These are phyloP conservation scores for Rhopalosiphum nymphaeae DNA, from an alignment of 2,888 invertebrate genomes.

Conservation along the genomic window DNA sequence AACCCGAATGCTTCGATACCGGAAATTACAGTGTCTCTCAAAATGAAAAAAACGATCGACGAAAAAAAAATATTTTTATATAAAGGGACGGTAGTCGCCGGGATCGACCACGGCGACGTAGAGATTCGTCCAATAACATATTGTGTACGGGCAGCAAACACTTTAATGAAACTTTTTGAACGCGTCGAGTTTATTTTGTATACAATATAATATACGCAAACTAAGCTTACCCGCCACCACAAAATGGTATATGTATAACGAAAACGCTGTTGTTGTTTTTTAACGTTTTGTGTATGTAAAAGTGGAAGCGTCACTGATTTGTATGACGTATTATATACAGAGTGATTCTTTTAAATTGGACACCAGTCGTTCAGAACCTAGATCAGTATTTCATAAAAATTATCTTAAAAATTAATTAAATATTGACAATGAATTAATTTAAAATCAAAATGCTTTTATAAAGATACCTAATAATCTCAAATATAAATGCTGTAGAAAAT, in stretches of 20 bases:
- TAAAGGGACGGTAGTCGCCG: background rate
- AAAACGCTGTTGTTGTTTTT: background rate
- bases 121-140: background rate
- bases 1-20: constrained; percentile 6
- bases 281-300: background rate
- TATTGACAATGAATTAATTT: background rate
- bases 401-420: background rate
- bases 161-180: constrained; percentile 50
- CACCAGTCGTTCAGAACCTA: background rate
- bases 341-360: background rate
- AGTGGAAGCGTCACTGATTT: background rate
- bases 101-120: background rate
- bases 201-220: constrained; percentile 5
- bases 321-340: background rate
- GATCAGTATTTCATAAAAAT: background rate
- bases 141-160: background rate
- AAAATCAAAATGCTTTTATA: background rate
- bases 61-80: background rate
- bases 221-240: background rate
- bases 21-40: constrained; percentile 43
- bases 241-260: background rate
- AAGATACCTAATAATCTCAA: background rate
- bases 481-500: background rate
- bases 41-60: constrained; percentile 33
- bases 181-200: constrained; percentile 19